Evolutionary conservation across 2,797 vertebrate species (phyloP).

Genomic region (Margarornis squamiger): DNA sequence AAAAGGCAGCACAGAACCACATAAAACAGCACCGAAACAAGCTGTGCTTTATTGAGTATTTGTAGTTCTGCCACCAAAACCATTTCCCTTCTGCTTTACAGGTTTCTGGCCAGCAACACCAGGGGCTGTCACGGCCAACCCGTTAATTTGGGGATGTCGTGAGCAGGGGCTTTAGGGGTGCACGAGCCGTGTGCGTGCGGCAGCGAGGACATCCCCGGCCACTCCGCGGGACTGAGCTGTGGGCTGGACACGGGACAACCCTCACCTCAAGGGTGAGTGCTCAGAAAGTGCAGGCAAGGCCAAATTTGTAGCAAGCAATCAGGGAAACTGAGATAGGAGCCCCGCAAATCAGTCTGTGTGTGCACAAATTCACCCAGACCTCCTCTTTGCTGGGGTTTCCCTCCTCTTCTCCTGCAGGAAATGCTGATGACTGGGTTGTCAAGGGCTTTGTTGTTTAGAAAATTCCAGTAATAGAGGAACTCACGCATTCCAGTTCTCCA

Average conservation of each 20-base stretch:
- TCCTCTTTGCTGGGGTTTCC: neutral
- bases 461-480: neutral
- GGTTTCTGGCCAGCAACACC: slow-evolving; percentile 51
- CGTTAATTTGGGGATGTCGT: neutral
- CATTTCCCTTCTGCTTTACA: slow-evolving; percentile 54
- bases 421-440: neutral
- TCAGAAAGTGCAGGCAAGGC: neutral
- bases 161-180: neutral
- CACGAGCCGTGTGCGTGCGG: rapidly evolving
- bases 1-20: slow-evolving; percentile 45
- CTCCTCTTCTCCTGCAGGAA: neutral
- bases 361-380: neutral
- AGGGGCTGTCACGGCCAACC: neutral
- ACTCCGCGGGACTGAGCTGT: neutral
- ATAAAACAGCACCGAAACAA: slow-evolving; percentile 29
- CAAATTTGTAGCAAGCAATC: neutral
- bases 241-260: neutral
- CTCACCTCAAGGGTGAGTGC: neutral
- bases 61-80: slow-evolving; percentile 59
- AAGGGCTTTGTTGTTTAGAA: neutral
- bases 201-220: neutral
- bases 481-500: rapidly evolving
- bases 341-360: rapidly evolving
- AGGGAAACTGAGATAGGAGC: neutral
- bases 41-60: slow-evolving; percentile 37